These are phyloP conservation scores for Temnothorax nylanderi DNA, from an alignment of 1,140 invertebrate species.

Conservation along the genomic window DNA sequence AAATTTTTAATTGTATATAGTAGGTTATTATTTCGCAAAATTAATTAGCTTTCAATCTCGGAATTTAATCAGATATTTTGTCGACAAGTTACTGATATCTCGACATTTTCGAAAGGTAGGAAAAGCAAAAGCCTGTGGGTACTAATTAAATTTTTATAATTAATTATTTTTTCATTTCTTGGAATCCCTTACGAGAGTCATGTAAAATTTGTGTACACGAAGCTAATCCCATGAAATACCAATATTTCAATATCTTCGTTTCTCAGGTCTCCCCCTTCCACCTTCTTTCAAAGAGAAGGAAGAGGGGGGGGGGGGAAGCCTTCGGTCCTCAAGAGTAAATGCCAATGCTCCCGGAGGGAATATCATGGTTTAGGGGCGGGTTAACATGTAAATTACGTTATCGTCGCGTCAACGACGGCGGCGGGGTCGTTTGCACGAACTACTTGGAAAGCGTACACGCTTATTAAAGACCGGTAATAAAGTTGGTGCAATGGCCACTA, in stretches of 20 bases:
- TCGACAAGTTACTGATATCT: neutral
- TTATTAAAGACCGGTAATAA: conserved; percentile 60
- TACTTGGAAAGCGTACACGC: conserved; percentile 36
- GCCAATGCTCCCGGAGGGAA: neutral
- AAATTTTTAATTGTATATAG: neutral
- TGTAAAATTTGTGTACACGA: neutral
- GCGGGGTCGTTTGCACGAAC: conserved; percentile 10
- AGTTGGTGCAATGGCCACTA: conserved; percentile 25
- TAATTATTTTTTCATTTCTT: neutral
- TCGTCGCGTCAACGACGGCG: conserved; percentile 21
- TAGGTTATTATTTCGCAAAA: neutral
- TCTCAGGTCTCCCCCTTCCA: neutral
- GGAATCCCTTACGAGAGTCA: neutral
- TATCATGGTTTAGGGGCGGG: neutral
- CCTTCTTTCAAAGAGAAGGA: neutral
- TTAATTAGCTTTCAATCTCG: conserved; percentile 20
- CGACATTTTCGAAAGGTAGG: neutral
- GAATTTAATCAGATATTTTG: neutral
- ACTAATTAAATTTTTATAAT: conserved; percentile 35
- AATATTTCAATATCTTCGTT: neutral
- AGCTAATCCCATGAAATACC: conserved; percentile 22
- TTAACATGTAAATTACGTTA: conserved; percentile 65
- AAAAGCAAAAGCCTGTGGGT: neutral
- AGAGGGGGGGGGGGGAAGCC: neutral
- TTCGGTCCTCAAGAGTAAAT: conserved; percentile 14